Base-by-base conservation (phyloP, 1,140 invertebrate genomes). In the Cotesia vestalis region DNA sequence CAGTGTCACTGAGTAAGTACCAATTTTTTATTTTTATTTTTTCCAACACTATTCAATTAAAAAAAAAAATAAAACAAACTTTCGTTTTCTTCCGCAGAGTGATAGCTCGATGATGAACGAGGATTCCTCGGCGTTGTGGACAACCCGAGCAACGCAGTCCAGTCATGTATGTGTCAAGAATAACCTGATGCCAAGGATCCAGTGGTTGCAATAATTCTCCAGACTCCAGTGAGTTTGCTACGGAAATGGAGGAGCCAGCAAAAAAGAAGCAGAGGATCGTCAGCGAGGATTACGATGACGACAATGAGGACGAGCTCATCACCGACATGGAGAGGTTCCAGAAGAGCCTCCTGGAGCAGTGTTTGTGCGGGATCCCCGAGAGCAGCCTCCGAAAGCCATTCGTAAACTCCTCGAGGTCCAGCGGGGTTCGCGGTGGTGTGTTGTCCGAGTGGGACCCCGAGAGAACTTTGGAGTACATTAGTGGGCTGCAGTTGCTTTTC, bases 401-500 rank as follows among this genome's bases (percentile, higher is more conserved):
- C 78, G 90, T 91, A 72, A 89, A 88, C 69, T 87, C 14, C 9
- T 38, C 52, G 2, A 17, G 69, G 35, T 55, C 52, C 17, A 14
- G 88, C 89, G 64, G 89, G 84, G 6, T 85, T 62, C 87, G 87
- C 74, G 34, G 8, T 27, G 57, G 60, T n/a, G 63, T 88, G 9
- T 81, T 94, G 59, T 88, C 89, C 3, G 90, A 93, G 74, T 94
- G 93, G 93, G 91, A 91, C 5, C 82, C 90, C 4, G 91, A 91
- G 72, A 90, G 91, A 79, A 90, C 91, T 5, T 79, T 95, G 4
- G 90, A 94, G 76, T 95, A 94, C 79, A 85, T 96, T 61, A 95
- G 94, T 66, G 93, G 92, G 74, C 88, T 96, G 74, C 94, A 96
- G 75, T 84, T 96, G 4, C 85, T 96, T 59, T 95, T 94, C 81